Evolutionary conservation across 53 echinoderm and acorn worm species (phyloP), one percentile per base, ranked within the genome.

Genomic region (Astropecten irregularis): DNA sequence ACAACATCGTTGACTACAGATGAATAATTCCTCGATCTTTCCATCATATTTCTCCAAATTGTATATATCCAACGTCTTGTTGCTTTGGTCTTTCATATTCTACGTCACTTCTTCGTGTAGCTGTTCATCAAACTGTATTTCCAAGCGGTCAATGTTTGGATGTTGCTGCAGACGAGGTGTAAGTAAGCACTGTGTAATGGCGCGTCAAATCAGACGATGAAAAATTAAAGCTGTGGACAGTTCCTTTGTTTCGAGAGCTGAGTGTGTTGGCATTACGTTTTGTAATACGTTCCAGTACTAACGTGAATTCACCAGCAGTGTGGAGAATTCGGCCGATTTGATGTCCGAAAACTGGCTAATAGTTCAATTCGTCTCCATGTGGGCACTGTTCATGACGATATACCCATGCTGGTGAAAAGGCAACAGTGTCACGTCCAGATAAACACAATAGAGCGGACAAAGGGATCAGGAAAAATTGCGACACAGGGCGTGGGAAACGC

Each of bases 401-500:
- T n/a, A n/a, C n/a, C n/a, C n/a, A n/a, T n/a, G n/a, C n/a, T n/a
- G n/a, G n/a, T n/a, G n/a, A n/a, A n/a, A n/a, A 30, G 28, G 79
- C 79, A 79, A 79, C 79, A 46, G 79, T 79, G 61, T 33, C 79
- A n/a, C n/a, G 61, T 56, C 29, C 19, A 44, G 21, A 34, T 56
- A 79, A 79, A 62, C 79, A 79, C 62, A 79, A 79, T 79, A 79
- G 79, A 38, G n/a, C 34, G 79, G 62, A 79, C 79, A 62, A 61
- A 79, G 79, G 47, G 30, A 40, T 18, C 23, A 26, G 30, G 15
- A 57, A 68, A n/a, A 79, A 79, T 79, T 61, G 79, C 79, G 79
- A 79, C 79, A 79, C 79, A 79, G 79, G 79, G 79, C 79, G 79
- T 79, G 79, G 79, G 79, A 62, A 79, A 60, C n/a, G 79, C 79